These are phyloP conservation scores for Clostera curtula DNA, from an alignment of 2,888 invertebrate genomes.

Conservation along the genomic window DNA sequence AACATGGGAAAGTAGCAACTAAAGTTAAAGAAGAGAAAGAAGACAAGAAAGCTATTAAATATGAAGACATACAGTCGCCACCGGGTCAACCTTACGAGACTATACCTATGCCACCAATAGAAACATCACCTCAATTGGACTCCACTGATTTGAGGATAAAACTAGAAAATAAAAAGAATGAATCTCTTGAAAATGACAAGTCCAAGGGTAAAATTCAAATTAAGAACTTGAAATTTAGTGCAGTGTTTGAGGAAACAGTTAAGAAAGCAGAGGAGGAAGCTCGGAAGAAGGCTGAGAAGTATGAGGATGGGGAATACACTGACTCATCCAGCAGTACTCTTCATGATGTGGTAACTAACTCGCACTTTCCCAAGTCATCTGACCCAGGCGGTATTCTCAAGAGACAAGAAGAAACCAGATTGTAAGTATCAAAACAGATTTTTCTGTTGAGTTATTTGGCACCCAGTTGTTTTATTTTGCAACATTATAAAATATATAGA, in stretches of 20 bases:
- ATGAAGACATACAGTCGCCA: constrained; percentile 23
- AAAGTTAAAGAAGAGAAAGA: constrained; percentile 28
- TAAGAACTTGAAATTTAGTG: constrained; percentile 80
- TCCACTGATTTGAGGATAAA: constrained; percentile 35
- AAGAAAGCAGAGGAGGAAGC: constrained; percentile 78
- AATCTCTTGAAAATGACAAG: constrained; percentile 49
- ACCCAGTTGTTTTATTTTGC: no score
- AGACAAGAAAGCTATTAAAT: constrained; percentile 30
- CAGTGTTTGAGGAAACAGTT: constrained; percentile 78
- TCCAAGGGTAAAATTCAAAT: constrained; percentile 77
- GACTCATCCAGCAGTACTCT: constrained; percentile 56
- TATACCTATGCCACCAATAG: constrained; percentile 56
- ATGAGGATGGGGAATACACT: constrained; percentile 79
- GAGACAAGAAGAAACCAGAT: constrained; percentile 66
- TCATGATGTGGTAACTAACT: constrained; percentile 48
- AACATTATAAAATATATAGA: no score
- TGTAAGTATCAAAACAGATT: constrained; percentile 58
- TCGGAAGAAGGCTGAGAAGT: constrained; percentile 73
- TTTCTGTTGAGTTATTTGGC: no score
- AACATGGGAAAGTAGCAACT: constrained; percentile 23
- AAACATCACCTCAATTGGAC: constrained; percentile 37
- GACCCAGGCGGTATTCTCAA: constrained; percentile 66
- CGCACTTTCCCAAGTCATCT: constrained; percentile 62
- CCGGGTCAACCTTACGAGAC: constrained; percentile 36
- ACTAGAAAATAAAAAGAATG: constrained; percentile 38